These are phyloP conservation scores for Tauraco hartlaubi DNA, from an alignment of 2,797 vertebrate genomes.

Conservation along the genomic window DNA sequence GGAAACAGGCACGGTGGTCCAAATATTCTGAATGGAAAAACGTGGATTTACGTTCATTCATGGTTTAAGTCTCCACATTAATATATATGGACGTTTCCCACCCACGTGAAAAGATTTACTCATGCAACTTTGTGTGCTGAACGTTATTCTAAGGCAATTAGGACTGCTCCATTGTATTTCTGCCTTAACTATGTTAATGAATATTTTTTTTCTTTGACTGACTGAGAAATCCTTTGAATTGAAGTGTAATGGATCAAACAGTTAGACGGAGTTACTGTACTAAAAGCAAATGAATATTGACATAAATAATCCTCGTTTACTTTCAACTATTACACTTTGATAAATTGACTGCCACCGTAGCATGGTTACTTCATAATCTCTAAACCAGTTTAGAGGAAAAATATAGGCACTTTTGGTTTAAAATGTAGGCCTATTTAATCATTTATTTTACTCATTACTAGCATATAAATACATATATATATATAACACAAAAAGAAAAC, in stretches of 20 bases:
- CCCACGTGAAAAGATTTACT: background rate
- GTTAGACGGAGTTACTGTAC: background rate
- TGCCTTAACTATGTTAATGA: background rate
- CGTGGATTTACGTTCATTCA: background rate
- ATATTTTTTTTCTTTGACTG: background rate
- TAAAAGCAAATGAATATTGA: conserved; percentile 42
- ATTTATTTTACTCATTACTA: background rate
- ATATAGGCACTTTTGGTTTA: background rate
- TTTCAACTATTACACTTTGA: conserved; percentile 35
- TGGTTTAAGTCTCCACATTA: background rate
- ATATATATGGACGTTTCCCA: background rate
- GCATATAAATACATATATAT: background rate
- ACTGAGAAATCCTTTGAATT: conserved; percentile 26
- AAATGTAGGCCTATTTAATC: background rate
- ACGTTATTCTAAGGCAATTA: conserved; percentile 1
- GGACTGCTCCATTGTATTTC: background rate
- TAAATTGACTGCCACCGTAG: background rate
- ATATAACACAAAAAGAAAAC: background rate
- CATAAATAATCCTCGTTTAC: conserved; percentile 43
- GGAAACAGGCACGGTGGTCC: background rate
- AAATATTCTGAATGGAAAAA: background rate
- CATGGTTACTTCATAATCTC: background rate
- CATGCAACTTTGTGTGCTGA: background rate
- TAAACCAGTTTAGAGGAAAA: background rate
- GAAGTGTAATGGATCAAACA: conserved; percentile 16